phyloP scores from a whole-genome alignment of 2,888 invertebrate genomes.

The Melikaiella ostensackeni region DNA sequence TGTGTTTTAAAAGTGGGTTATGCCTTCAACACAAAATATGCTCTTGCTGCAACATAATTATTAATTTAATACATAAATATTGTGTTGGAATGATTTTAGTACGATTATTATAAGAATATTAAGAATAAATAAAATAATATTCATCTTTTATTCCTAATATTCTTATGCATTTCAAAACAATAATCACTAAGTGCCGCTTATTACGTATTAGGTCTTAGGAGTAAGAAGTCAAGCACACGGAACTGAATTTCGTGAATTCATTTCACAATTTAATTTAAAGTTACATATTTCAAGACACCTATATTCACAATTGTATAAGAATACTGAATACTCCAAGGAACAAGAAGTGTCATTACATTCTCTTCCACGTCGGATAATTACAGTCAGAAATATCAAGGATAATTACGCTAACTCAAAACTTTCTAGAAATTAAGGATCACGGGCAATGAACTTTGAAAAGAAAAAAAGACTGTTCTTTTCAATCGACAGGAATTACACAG shows the following conservation, averaged over 20 bases:
- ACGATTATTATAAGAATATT: too few relatives aligned
- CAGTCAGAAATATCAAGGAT: slow-evolving; percentile 19
- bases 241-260: background rate
- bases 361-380: background rate
- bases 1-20: too few relatives aligned
- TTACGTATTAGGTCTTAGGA: background rate
- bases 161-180: too few relatives aligned
- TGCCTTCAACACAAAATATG: too few relatives aligned
- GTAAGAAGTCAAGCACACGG: background rate
- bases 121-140: too few relatives aligned
- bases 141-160: too few relatives aligned
- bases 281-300: background rate
- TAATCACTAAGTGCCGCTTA: background rate
- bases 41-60: too few relatives aligned
- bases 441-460: background rate
- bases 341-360: slow-evolving; percentile 14
- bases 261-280: background rate
- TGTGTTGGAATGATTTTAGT: too few relatives aligned
- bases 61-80: too few relatives aligned
- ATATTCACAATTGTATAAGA: slow-evolving; percentile 12
- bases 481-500: too few relatives aligned
- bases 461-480: too few relatives aligned
- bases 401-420: background rate
- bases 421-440: background rate
- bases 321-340: background rate